These are phyloP conservation scores for Chiridota heheva DNA, from an alignment of 35 echinoderm and acorn worm genomes.

Conservation along the genomic window DNA sequence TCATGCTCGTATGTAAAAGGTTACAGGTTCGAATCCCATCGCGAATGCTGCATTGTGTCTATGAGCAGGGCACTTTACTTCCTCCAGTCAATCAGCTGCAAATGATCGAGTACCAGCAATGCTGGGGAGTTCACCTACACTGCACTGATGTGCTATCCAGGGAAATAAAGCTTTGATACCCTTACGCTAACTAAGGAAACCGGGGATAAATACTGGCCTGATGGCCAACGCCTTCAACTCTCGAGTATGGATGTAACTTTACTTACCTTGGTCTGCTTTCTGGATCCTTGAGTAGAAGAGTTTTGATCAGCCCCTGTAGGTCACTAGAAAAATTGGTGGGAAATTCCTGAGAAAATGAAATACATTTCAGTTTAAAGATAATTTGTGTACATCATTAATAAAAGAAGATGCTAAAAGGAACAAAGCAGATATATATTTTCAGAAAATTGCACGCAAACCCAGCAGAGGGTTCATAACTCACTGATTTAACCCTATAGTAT, in stretches of 20 bases:
- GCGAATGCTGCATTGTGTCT: neutral
- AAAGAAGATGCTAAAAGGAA: neutral
- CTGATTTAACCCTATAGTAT: neutral
- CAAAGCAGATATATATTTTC: neutral
- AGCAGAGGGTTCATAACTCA: neutral
- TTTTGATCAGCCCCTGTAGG: slow-evolving; percentile 39
- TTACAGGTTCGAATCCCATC: neutral
- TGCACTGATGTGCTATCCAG: neutral
- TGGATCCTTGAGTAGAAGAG: slow-evolving; percentile 67
- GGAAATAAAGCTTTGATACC: neutral
- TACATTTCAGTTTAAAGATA: too few relatives aligned
- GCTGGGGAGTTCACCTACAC: neutral
- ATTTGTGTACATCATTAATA: slow-evolving; percentile 4
- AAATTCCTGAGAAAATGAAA: slow-evolving; percentile 47
- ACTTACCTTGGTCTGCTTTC: slow-evolving; percentile 79
- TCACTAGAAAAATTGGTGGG: slow-evolving; percentile 73
- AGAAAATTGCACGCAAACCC: neutral
- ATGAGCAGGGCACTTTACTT: too few relatives aligned
- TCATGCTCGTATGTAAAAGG: too few relatives aligned
- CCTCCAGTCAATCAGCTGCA: neutral
- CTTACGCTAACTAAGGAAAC: neutral
- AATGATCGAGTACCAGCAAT: too few relatives aligned
- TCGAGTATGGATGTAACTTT: neutral
- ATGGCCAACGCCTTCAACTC: neutral
- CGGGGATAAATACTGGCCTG: neutral